Evolutionary conservation across 2,113 vertebrate genomes (phyloP), one percentile per base, ranked within the genome.

Genomic region (Scartelaos histophorus): DNA sequence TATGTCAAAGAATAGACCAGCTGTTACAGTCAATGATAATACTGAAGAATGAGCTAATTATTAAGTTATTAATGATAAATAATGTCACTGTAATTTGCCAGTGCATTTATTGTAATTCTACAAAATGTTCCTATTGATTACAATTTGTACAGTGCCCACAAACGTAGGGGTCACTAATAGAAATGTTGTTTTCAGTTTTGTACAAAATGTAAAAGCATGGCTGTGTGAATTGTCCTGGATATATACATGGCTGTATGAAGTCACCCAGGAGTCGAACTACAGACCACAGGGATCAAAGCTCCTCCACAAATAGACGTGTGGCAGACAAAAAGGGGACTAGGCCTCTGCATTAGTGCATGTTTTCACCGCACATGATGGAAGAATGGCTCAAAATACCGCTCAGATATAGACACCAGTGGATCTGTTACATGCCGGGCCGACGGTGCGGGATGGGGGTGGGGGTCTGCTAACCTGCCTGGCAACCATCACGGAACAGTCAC

Each of bases 401-500:
- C 21, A 15, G 64, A 72, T 75, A 77, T 64, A 82, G 75, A 78
- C 58, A 70, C 21, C 29, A 62, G 80, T 75, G 74, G 69, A 71
- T 76, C 76, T 29, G 65, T 84, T 54, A 81, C 58, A 66, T 62
- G 66, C 25, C 65, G 56, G 56, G 53, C 53, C 13, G 3, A 25
- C 22, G 24, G 58, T 70, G 62, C 74, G 75, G 70, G 57, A 60
- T 49, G 25, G 70, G 21, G 66, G 16, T 47, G 71, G 54, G 72
- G 53, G 71, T 78, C 58, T 58, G 77, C 74, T 86, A 91, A 91
- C 88, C 87, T 92, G 91, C 90, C 88, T 87, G 86, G 90, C 88
- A 92, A 92, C 90, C 79, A 83, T 79, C 71, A 86, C 35, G 13
- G 13, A 12, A 7, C 61, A 35, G 17, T 19, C 34, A 38, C 61